Base-by-base conservation (phyloP, 1,140 invertebrate genomes). In the Oscheius sp. region DNA sequence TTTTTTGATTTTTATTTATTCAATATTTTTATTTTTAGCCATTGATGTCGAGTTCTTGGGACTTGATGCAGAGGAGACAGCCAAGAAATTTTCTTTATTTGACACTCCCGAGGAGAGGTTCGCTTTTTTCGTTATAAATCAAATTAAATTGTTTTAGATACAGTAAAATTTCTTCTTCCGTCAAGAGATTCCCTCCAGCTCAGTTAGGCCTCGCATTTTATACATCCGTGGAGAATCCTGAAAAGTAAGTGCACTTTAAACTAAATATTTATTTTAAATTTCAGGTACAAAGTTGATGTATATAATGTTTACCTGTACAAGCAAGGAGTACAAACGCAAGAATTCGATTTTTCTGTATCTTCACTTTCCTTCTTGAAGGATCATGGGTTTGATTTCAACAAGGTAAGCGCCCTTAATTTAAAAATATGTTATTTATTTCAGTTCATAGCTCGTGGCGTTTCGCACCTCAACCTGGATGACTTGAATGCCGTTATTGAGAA, bases 1-100 rank as follows among this genome's bases (percentile, higher is more conserved):
- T 13, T 23, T 36, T 45, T 3, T 42, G 45, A 13, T 32, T 10
- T 29, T 3, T 28, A 62, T 4, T 62, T 29, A 31, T n/a, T 15
- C 10, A 32, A 62, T 28, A 62, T 55, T 55, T 10, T 62, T 29
- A 10, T 13, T 65, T 65, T 42, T 23, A 65, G 63, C 63, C 28
- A 4, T 65, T 26, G 63, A 65, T 26, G 32, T 65, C n/a, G 63
- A 65, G 63, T 65, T 65, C 63, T 42, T 65, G 31, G 63, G 63
- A 20, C 63, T 65, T 38, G 63, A 65, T 34, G 63, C 23, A n/a
- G 63, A 65, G 29, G 63, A 65, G 31, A 3, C 20, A 7, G n/a
- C 3, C 10, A 26, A 7, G 7, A 65, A 38, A 65, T 65, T 32
- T 38, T 65, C 63, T 3, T 28, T 65, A 13, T 65, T 65, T 28